Evolutionary conservation across 30 jellyfish, hydroid and myxozoan genomes (phyloP).

Genomic region (Mastigias papua): DNA sequence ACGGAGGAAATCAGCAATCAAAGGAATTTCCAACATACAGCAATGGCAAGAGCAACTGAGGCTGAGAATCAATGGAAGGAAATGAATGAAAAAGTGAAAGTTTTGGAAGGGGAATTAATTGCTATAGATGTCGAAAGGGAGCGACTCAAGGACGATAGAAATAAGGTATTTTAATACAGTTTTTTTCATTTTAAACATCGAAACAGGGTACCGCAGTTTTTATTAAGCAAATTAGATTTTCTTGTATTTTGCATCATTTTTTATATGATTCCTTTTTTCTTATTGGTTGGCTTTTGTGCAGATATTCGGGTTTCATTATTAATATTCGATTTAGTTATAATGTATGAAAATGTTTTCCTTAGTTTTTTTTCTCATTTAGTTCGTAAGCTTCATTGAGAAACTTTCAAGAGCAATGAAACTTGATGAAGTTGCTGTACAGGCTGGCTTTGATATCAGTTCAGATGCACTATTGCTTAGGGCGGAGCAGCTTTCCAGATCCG

Average conservation of each 20-base stretch:
- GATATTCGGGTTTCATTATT: too few relatives aligned
- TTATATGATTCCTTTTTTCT: too few relatives aligned
- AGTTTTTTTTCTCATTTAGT: slow-evolving; percentile 29
- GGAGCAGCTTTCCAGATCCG: slow-evolving; percentile 74
- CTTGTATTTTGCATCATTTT: too few relatives aligned
- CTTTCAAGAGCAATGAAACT: slow-evolving; percentile 79
- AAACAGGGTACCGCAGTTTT: too few relatives aligned
- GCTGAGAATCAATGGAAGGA: slow-evolving; percentile 67
- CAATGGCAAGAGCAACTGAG: slow-evolving; percentile 70
- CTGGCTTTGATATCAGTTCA: slow-evolving; percentile 77
- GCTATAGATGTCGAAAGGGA: slow-evolving; percentile 85
- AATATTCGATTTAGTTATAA: too few relatives aligned
- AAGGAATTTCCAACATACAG: slow-evolving; percentile 46
- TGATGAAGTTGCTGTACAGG: slow-evolving; percentile 80
- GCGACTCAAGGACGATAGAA: slow-evolving; percentile 72
- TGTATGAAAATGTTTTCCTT: too few relatives aligned
- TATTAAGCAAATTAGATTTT: too few relatives aligned
- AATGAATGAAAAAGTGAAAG: slow-evolving; percentile 66
- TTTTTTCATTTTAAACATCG: too few relatives aligned
- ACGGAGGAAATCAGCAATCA: slow-evolving; percentile 75
- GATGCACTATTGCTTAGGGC: slow-evolving; percentile 83
- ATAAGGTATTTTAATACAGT: slow-evolving; percentile 50
- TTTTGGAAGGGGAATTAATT: slow-evolving; percentile 74
- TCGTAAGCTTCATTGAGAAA: slow-evolving; percentile 67
- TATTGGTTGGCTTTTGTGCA: too few relatives aligned